Base-by-base conservation (phyloP, 2,888 invertebrate species). In the Sympetrum striolatum region DNA sequence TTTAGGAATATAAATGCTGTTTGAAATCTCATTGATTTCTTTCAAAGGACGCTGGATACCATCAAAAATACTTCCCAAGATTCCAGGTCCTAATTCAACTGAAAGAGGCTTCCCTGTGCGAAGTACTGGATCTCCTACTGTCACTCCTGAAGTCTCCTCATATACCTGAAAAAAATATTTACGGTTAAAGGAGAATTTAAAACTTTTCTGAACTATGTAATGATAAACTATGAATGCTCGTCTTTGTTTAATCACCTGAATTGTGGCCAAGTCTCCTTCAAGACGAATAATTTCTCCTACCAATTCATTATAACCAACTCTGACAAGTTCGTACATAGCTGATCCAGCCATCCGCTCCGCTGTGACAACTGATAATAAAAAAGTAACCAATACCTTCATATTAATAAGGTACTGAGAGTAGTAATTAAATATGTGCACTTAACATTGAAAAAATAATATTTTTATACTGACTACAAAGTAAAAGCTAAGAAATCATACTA, bases 211-310 rank as follows among this genome's bases (percentile, higher is more conserved):
- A 12, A 73, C 4, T 2, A 25, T 25, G 10, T 12, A 73, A 25
- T 73, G 0, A 25, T 73, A 6, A 73, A 73, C 25, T 8, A 73
- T 1, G 18, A 25, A 25, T 12, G 12, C 25, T 44, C 53, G 18
- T 18, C 3, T 53, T 3, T 1, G n/a, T 95, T 95, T 91, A 95
- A 94, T 93, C 95, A 98, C 99, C 96, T 99, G 99, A 94, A 99
- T 99, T 92, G 99, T 99, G 91, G 99, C 99, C 97, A 99, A 98
- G 95, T 99, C 99, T 91, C 99, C 99, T 95, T 99, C 99, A 92
- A 99, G 96, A 95, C 99, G 97, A 95, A 99, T 99, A 95, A 99
- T 99, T 95, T 99, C 99, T 92, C 99, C 99, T 25, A 99, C 99
- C 93, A 99, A 95, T 94, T 99, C 99, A 92, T 96, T 96, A 95